These are phyloP conservation scores for Kryphioiulus occultus DNA, from an alignment of 2,888 invertebrate genomes.

Conservation along the genomic window DNA sequence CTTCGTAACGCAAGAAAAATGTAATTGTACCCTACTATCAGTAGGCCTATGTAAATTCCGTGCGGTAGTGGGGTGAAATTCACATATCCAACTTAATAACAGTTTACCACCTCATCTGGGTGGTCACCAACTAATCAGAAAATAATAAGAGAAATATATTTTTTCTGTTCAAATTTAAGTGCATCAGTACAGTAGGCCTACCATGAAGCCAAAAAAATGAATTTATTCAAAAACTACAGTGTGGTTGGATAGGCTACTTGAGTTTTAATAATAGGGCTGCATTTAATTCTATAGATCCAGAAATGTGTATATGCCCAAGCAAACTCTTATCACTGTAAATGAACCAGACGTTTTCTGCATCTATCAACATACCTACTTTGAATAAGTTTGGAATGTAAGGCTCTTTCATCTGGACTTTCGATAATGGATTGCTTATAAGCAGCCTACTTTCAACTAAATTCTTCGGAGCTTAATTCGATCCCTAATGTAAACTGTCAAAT, in stretches of 20 bases:
- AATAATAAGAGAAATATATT: too few species aligned
- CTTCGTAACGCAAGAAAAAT: too few species aligned
- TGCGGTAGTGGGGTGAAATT: too few species aligned
- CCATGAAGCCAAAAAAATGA: not conserved
- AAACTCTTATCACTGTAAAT: not conserved
- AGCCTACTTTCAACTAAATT: conserved; percentile 36
- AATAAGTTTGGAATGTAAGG: not conserved
- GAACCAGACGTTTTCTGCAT: not conserved
- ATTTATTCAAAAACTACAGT: too few species aligned
- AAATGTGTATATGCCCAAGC: not conserved
- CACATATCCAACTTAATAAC: too few species aligned
- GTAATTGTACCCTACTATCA: too few species aligned
- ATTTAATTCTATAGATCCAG: not conserved
- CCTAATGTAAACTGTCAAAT: conserved; percentile 34
- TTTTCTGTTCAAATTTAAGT: too few species aligned
- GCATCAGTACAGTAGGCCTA: too few species aligned
- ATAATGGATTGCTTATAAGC: conserved; percentile 21
- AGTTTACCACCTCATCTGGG: too few species aligned
- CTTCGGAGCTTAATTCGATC: conserved; percentile 9
- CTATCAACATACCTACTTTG: not conserved
- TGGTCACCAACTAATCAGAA: not conserved
- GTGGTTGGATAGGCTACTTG: too few species aligned
- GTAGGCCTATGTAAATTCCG: too few species aligned
- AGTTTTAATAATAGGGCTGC: too few species aligned
- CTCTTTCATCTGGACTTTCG: conserved; percentile 10